A percentile compares a stretch with the other conserved stretches of the same genome.
phyloP scores from a whole-genome alignment of 2,888 invertebrate species.

The Melanostoma mellinum region DNA sequence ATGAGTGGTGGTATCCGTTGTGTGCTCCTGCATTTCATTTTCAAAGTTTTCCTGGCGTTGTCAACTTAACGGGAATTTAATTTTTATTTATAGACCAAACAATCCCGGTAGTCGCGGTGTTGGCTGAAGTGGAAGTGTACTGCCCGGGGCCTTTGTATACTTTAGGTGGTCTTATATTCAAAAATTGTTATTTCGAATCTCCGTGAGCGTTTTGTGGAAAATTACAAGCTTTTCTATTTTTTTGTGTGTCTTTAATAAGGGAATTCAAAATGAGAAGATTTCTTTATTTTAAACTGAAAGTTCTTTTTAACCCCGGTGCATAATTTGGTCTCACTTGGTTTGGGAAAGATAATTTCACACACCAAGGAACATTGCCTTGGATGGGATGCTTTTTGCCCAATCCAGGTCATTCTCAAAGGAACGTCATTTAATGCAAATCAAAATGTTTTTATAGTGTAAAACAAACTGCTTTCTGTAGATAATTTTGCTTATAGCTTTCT shows the following conservation, averaged over 20 bases:
- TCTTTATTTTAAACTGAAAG: slow-evolving; percentile 10
- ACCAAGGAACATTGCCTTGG: too few relatives aligned
- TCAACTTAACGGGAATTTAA: slow-evolving; percentile 66
- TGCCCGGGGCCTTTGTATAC: not conserved
- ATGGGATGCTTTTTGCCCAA: too few relatives aligned
- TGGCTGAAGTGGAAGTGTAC: not conserved
- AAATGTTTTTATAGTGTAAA: too few relatives aligned
- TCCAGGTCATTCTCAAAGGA: too few relatives aligned
- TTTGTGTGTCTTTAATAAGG: not conserved
- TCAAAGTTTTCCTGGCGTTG: slow-evolving; percentile 49
- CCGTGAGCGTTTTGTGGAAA: not conserved
- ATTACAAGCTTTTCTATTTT: not conserved
- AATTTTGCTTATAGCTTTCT: too few relatives aligned
- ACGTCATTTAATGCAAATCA: too few relatives aligned
- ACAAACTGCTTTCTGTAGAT: too few relatives aligned
- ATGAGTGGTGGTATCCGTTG: slow-evolving; percentile 8
- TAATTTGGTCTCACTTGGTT: too few relatives aligned
- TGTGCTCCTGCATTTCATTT: slow-evolving; percentile 17
- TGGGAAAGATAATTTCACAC: too few relatives aligned
- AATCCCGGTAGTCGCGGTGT: not conserved
- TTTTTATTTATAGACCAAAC: slow-evolving; percentile 57
- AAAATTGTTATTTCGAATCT: not conserved
- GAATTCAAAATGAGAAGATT: not conserved
- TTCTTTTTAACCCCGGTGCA: not conserved
- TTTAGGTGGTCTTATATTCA: not conserved